Evolutionary conservation across 1,140 invertebrate genomes (phyloP), one percentile per base, ranked within the genome.

Genomic region (Fopius arisanus): DNA sequence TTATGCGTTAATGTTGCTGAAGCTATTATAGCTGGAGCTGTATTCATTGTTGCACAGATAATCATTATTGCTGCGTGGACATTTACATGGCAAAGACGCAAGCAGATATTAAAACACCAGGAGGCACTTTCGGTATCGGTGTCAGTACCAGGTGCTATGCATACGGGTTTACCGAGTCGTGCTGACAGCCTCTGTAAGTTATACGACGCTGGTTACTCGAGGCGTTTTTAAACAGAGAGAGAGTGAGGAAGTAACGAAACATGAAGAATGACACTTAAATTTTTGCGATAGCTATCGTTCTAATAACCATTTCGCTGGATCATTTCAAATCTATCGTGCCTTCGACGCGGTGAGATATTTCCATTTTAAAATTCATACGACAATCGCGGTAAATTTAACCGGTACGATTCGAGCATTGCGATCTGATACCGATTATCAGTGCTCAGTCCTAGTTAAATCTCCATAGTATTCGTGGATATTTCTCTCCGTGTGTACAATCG

Each of bases 151-250:
- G 88, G 87, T 65, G 62, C 62, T 0, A 83, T 90, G 80, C 79
- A 91, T 78, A 84, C 88, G 82, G 79, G 89, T 81, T 86, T 90
- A 83, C 79, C 91, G 79, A 86, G 84, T 29, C 91, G 94, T 77
- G 91, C 94, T 75, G 93, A 93, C 81, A 93, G 92, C 79, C 91
- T 96, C 73, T 94, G 94, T 89, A 96, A 96, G 88, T 89, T 96
- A 73, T 96, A 96, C 87, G 94, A 96, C 83, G 91, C 92, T 79
- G 93, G 93, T 80, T 94, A 95, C 86, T 93, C 93, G 81, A 93
- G 94, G 87, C 92, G 95, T 86, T 95, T 94, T 87, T 96, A 91
- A 77, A 67, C 12, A 23, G 37, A 14, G 16, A 43, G 43, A 68
- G 37, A 41, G 23, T 69, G 29, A 37, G 59, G 31, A 33, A 70